Evolutionary conservation across 2,113 vertebrate species (phyloP), one percentile per base, ranked within the genome.

Genomic region (Oophaga pumilio): DNA sequence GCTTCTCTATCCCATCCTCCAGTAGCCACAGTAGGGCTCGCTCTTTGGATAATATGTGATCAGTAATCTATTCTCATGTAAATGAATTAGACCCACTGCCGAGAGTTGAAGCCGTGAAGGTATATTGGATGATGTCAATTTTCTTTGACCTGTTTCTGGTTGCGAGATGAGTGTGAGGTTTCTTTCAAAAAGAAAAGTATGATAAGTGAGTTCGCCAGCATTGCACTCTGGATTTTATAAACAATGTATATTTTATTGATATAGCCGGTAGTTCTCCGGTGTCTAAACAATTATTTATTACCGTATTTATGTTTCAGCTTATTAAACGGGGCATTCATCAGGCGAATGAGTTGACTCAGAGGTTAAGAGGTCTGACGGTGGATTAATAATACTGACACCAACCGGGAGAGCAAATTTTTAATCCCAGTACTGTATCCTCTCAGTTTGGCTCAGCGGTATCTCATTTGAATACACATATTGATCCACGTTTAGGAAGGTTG

Each of bases 61-160:
- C 85, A 86, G 85, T 80, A 86, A 86, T 69, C 62, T 56, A 86
- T 86, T 86, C 76, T 69, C 50, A 86, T 80, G 85, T 86, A 86
- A 86, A 86, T 86, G 57, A 64, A 83, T 83, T 83, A 68, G 59
- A 52, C 81, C 81, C 62, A 69, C 81, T 83, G 81, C 81, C 81
- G 69, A 83, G 64, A 68, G 68, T 83, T 4, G 22, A 74, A 83
- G 81, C 22, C 81, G 81, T 83, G 62, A 69, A 83, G 81, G 68
- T 83, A 68, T 24, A 69, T 83, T 83, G 81, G 62, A 68, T 83
- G 81, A 83, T 83, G 81, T 83, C 81, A 84, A 84, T 52, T 73
- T 84, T 84, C 82, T 56, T 84, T 84, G 82, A 84, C 82, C 82
- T 84, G 68, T 14, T 84, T 26, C 24, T 74, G 82, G 68, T 84